A percentile compares a stretch with the other conserved stretches of the same genome.
phyloP scores from a whole-genome alignment of 2,113 vertebrate species.

The Thunnus maccoyii region DNA sequence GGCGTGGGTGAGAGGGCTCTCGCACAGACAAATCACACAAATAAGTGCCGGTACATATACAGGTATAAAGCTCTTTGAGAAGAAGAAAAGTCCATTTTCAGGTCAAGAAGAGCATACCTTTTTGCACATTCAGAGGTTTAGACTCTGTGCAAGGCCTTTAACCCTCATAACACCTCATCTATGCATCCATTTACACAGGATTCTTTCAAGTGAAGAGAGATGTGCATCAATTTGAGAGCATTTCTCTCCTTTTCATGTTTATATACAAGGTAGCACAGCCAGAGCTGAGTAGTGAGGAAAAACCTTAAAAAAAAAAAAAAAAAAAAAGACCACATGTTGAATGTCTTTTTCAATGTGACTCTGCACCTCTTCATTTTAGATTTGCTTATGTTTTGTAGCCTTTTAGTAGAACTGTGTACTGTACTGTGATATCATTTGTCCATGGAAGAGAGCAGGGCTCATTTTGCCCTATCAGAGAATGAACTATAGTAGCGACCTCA shows the following conservation, averaged over 20 bases:
- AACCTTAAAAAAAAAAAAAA: slow-evolving; percentile 24
- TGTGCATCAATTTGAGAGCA: slow-evolving; percentile 61
- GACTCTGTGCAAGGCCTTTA: slow-evolving; percentile 71
- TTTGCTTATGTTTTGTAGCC: slow-evolving; percentile 57
- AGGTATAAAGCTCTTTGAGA: slow-evolving; percentile 52
- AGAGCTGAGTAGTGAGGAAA: slow-evolving; percentile 64
- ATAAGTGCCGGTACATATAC: slow-evolving; percentile 46
- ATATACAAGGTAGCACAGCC: slow-evolving; percentile 66
- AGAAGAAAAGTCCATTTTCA: slow-evolving; percentile 59
- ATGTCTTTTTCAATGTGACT: slow-evolving; percentile 81
- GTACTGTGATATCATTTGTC: slow-evolving; percentile 61
- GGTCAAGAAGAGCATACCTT: slow-evolving; percentile 60
- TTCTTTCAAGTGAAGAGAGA: slow-evolving; percentile 68
- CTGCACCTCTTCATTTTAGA: slow-evolving; percentile 62
- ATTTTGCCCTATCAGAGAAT: slow-evolving; percentile 72
- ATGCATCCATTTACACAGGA: slow-evolving; percentile 68
- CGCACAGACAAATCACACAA: slow-evolving; percentile 35
- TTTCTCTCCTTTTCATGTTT: slow-evolving; percentile 77
- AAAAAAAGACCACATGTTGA: slow-evolving; percentile 77
- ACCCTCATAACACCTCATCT: slow-evolving; percentile 71
- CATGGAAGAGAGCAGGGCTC: slow-evolving; percentile 63
- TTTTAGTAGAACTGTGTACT: slow-evolving; percentile 52
- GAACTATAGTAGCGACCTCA: slow-evolving; percentile 74
- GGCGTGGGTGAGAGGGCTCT: slow-evolving; percentile 44
- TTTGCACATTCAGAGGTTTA: slow-evolving; percentile 74